Evolutionary conservation across 2,888 invertebrate genomes (phyloP).

Genomic region (Sarcophaga variegata): DNA sequence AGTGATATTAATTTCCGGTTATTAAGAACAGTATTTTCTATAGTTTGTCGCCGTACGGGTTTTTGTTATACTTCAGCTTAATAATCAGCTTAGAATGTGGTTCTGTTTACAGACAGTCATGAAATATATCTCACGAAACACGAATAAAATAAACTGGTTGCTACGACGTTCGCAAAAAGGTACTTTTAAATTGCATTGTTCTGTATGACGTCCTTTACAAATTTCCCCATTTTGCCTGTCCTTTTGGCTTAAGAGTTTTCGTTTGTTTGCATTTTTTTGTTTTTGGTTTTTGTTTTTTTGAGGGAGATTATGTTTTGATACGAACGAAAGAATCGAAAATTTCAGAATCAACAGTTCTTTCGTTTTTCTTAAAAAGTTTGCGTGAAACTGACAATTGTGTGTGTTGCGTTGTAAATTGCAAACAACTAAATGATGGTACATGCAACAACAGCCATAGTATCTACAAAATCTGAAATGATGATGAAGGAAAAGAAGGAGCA

Average conservation of each 20-base stretch:
- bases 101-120: too few relatives aligned
- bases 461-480: constrained; percentile 8
- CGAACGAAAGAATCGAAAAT: constrained; percentile 73
- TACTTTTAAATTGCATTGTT: too few relatives aligned
- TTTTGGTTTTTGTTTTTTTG: constrained; percentile 3
- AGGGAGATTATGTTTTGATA: constrained; percentile 62
- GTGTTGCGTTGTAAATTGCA: constrained; percentile 69
- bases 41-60: too few relatives aligned
- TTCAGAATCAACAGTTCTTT: constrained; percentile 75
- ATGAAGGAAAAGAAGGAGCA: constrained; percentile 7
- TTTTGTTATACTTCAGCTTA: too few relatives aligned
- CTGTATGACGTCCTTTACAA: too few relatives aligned
- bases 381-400: constrained; percentile 69
- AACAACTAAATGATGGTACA: constrained; percentile 64
- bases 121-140: too few relatives aligned
- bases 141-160: too few relatives aligned
- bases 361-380: constrained; percentile 44
- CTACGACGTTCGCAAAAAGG: too few relatives aligned
- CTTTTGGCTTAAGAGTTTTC: not conserved
- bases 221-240: too few relatives aligned
- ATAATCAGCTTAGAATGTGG: too few relatives aligned
- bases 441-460: constrained; percentile 39
- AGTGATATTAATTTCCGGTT: too few relatives aligned
- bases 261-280: constrained; percentile 19
- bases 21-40: too few relatives aligned